phyloP scores from a whole-genome alignment of 2,113 vertebrate species.

The Megaceryle torquata region DNA sequence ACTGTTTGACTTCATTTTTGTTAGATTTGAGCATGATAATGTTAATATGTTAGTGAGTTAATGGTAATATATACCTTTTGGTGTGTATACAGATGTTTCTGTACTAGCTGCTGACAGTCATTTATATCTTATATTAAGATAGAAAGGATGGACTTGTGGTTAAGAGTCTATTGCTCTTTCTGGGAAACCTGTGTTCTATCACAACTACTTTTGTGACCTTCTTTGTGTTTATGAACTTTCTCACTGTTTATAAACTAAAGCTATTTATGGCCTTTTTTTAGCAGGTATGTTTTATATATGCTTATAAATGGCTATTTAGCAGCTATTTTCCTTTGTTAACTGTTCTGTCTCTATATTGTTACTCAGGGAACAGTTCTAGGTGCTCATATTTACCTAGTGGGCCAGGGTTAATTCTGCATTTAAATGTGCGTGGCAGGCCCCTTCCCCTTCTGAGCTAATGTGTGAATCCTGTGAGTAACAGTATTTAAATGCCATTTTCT shows the following conservation, averaged over 20 bases:
- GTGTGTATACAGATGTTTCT: not conserved
- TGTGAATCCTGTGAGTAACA: slow-evolving; percentile 36
- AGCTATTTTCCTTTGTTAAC: not conserved
- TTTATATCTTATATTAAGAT: not conserved
- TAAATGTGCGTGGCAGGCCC: slow-evolving; percentile 43
- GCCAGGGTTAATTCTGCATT: slow-evolving; percentile 41
- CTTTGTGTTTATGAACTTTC: not conserved
- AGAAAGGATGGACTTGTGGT: not conserved
- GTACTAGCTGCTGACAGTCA: not conserved
- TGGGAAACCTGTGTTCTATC: not conserved
- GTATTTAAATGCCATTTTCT: slow-evolving; percentile 39
- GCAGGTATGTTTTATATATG: not conserved
- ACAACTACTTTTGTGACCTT: not conserved
- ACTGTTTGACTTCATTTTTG: not conserved
- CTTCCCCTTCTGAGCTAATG: slow-evolving; percentile 41
- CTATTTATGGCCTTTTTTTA: not conserved
- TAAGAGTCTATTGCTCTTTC: not conserved
- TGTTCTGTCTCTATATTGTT: not conserved
- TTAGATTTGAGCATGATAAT: not conserved
- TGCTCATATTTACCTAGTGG: not conserved
- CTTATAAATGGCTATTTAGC: not conserved
- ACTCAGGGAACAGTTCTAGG: slow-evolving; percentile 2
- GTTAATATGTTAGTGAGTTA: not conserved
- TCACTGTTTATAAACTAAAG: not conserved
- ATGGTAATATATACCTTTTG: not conserved